These are phyloP conservation scores for Heliconius himera DNA, from an alignment of 1,140 invertebrate species.

Conservation along the genomic window DNA sequence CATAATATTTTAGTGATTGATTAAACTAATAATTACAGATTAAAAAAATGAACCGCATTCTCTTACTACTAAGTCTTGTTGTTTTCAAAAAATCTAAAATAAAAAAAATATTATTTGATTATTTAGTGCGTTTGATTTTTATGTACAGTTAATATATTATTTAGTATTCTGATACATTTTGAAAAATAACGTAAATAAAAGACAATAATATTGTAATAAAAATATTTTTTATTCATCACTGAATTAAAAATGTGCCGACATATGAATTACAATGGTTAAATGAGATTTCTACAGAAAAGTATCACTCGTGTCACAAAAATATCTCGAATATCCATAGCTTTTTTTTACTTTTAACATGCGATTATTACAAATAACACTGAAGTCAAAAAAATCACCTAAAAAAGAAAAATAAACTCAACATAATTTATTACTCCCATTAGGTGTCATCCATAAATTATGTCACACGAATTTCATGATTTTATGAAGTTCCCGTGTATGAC, in stretches of 20 bases:
- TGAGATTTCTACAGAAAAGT: slow-evolving; percentile 46
- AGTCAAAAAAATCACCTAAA: not conserved
- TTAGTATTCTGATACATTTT: not conserved
- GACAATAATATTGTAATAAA: slow-evolving; percentile 15
- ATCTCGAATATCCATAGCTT: slow-evolving; percentile 21
- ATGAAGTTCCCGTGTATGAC: no score
- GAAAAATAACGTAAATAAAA: not conserved
- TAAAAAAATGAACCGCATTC: no score
- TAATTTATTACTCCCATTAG: not conserved
- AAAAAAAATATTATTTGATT: no score
- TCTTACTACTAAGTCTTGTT: no score
- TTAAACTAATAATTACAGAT: no score
- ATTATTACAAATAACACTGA: not conserved
- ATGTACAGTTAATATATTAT: not conserved
- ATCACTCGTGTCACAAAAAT: slow-evolving; percentile 33
- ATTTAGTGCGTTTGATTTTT: no score
- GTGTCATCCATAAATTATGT: no score
- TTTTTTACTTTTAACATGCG: not conserved
- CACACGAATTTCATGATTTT: no score
- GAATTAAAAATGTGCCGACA: slow-evolving; percentile 52
- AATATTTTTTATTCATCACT: slow-evolving; percentile 39
- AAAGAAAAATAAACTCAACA: not conserved
- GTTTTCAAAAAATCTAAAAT: no score
- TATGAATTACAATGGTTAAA: slow-evolving; percentile 43
- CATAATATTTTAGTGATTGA: no score